These are phyloP conservation scores for Myioborus miniatus DNA, from an alignment of 2,797 vertebrate species.

Conservation along the genomic window DNA sequence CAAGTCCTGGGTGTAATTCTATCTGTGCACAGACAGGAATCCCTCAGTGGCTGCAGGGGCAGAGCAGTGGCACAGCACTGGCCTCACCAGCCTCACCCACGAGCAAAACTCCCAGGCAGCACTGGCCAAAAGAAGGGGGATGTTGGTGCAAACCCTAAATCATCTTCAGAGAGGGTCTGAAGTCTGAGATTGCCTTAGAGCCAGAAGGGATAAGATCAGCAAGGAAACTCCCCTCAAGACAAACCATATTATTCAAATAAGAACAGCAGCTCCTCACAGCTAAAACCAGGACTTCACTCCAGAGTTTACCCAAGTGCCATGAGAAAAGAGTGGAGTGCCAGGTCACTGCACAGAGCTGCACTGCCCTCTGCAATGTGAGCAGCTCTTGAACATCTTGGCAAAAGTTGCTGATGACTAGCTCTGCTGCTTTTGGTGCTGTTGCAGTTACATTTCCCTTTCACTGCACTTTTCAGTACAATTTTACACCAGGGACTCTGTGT, in stretches of 20 bases:
- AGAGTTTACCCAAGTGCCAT: not conserved
- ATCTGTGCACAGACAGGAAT: not conserved
- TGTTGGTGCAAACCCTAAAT: not conserved
- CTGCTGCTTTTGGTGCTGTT: not conserved
- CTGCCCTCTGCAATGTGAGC: not conserved
- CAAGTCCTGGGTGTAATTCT: slow-evolving; percentile 32
- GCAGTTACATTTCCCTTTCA: not conserved
- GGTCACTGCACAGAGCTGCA: not conserved
- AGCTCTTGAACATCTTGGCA: not conserved
- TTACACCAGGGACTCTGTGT: not conserved
- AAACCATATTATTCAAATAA: not conserved
- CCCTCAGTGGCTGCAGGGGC: not conserved
- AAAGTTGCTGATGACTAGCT: not conserved
- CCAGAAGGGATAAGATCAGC: not conserved
- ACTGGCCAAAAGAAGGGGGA: not conserved
- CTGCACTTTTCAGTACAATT: not conserved
- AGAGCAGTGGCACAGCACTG: not conserved
- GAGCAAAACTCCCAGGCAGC: not conserved
- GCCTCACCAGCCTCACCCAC: not conserved
- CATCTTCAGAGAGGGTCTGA: not conserved
- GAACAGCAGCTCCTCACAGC: not conserved
- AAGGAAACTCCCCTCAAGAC: not conserved
- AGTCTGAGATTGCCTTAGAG: fast-evolving
- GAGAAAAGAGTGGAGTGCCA: not conserved
- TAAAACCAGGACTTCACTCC: not conserved